Conservation (phyloP, 35 echinoderm and acorn worm genomes). For the Apostichopus japonicus region DNA sequence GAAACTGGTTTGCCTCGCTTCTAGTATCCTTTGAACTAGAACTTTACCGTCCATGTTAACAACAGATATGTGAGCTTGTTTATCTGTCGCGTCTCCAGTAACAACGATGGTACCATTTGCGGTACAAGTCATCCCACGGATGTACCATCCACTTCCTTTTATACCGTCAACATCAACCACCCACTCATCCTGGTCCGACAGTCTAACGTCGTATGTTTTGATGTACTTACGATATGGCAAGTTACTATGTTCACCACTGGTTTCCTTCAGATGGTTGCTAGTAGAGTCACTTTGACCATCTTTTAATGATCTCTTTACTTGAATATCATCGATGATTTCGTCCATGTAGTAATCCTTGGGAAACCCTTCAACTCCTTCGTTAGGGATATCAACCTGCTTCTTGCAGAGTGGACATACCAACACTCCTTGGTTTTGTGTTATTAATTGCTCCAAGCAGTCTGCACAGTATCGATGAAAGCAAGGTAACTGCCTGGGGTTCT, state of each 20-base stretch:
- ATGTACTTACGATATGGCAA: neutral
- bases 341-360: neutral
- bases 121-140: constrained; percentile 3
- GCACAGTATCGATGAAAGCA: constrained; percentile 29
- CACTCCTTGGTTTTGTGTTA: neutral
- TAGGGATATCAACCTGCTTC: neutral
- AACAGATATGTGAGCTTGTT: neutral
- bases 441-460: constrained; percentile 14
- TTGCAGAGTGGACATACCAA: neutral
- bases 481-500: constrained; percentile 9
- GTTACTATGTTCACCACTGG: neutral
- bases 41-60: neutral
- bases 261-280: neutral
- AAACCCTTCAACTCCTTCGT: constrained; percentile 23
- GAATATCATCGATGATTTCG: constrained; percentile 5
- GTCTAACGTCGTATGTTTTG: neutral
- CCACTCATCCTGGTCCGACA: neutral
- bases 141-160: neutral
- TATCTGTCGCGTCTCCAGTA: neutral
- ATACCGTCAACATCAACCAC: neutral
- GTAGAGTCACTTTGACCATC: neutral
- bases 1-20: neutral
- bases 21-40: neutral
- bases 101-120: constrained; percentile 1
- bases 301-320: neutral